phyloP scores from a whole-genome alignment of 1,140 invertebrate species.

The Euglossa dilemma region DNA sequence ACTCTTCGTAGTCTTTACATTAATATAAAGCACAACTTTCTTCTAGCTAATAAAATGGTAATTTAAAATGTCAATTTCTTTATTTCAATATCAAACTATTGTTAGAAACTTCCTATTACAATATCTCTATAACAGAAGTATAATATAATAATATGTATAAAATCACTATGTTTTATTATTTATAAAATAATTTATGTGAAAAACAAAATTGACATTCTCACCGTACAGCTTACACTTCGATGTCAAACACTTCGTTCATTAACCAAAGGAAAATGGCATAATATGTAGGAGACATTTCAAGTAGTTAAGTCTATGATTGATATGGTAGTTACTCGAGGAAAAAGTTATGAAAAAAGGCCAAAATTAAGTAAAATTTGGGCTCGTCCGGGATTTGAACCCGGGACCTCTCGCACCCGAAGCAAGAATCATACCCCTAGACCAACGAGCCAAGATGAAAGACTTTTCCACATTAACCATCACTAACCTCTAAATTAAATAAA shows the following conservation, averaged over 20 bases:
- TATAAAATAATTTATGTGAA: too few relatives aligned
- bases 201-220: too few relatives aligned
- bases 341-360: not conserved
- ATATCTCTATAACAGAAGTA: too few relatives aligned
- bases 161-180: too few relatives aligned
- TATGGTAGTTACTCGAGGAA: too few relatives aligned
- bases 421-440: conserved; percentile 92
- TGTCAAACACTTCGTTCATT: not conserved
- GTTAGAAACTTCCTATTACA: too few relatives aligned
- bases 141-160: too few relatives aligned
- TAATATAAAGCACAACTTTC: not conserved
- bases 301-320: not conserved
- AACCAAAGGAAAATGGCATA: not conserved
- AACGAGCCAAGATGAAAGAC: conserved; percentile 84
- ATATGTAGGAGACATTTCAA: not conserved
- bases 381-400: conserved; percentile 92
- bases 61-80: not conserved
- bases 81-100: too few relatives aligned
- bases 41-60: not conserved
- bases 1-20: not conserved
- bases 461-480: conserved; percentile 38
- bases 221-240: too few relatives aligned
- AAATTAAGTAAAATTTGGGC: conserved; percentile 78
- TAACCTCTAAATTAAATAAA: not conserved
- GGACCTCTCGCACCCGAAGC: conserved; percentile 92